Conservation (phyloP, 2,797 vertebrate species). For the Discoglossus pictus region DNA sequence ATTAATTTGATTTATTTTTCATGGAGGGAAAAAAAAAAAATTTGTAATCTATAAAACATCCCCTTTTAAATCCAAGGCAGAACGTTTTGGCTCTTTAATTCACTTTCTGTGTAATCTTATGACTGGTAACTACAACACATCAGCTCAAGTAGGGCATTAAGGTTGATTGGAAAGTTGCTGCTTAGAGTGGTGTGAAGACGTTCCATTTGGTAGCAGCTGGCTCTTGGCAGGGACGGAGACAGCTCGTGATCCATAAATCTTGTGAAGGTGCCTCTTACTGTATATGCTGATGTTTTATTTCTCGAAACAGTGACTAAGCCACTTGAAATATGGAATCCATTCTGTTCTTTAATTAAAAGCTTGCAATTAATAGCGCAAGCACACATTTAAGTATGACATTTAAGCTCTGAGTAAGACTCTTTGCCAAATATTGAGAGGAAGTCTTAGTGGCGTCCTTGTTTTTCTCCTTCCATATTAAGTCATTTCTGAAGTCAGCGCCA, state of each 20-base stretch:
- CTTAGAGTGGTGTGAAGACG: too few relatives aligned
- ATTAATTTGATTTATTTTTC: too few relatives aligned
- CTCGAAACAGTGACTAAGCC: slow-evolving; percentile 14
- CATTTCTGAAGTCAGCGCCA: slow-evolving; percentile 25
- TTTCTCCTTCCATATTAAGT: slow-evolving; percentile 38
- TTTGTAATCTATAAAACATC: too few relatives aligned
- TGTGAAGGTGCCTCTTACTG: slow-evolving; percentile 29
- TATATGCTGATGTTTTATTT: slow-evolving; percentile 19
- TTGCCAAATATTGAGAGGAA: slow-evolving; percentile 6
- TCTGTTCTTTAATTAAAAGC: slow-evolving; percentile 31
- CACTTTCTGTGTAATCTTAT: too few relatives aligned
- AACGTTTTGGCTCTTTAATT: too few relatives aligned
- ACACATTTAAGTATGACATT: slow-evolving; percentile 10
- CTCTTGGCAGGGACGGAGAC: slow-evolving; percentile 24
- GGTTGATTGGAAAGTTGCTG: too few relatives aligned
- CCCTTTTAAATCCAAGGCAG: too few relatives aligned
- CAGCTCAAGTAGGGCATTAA: too few relatives aligned
- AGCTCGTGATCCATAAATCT: slow-evolving; percentile 22
- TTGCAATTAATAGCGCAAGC: slow-evolving; percentile 27
- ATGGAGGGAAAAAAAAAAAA: too few relatives aligned
- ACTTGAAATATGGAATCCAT: slow-evolving; percentile 13
- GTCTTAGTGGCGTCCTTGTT: slow-evolving; percentile 28
- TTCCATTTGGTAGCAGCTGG: slow-evolving; percentile 20
- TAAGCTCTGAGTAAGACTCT: slow-evolving; percentile 15
- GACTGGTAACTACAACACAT: too few relatives aligned